Conservation (phyloP, 2,888 invertebrate genomes). For the Lymantria monacha region DNA sequence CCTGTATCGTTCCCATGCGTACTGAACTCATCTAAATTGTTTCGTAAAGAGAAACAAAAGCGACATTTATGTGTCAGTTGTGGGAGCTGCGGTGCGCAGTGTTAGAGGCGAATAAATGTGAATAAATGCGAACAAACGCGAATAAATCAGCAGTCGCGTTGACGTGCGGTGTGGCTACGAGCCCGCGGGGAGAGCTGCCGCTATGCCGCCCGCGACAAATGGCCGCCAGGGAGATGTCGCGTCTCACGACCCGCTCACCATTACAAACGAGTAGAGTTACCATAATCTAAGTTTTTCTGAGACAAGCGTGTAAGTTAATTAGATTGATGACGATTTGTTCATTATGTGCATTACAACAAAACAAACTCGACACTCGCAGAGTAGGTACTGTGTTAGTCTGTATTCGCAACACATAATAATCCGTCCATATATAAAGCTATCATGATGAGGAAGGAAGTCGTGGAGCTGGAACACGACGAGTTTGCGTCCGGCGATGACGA, state of each 20-base stretch:
- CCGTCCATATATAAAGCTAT: no score
- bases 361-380: no score
- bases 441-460: no score
- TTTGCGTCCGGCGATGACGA: no score
- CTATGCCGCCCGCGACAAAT: conserved; percentile 60
- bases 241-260: conserved; percentile 29
- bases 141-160: conserved; percentile 67
- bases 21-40: conserved; percentile 52
- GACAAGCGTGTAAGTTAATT: no score
- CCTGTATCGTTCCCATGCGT: conserved; percentile 26
- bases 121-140: conserved; percentile 27
- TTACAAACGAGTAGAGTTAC: conserved; percentile 27
- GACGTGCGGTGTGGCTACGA: conserved; percentile 64
- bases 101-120: conserved; percentile 33
- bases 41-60: conserved; percentile 74
- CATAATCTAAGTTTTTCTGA: conserved; percentile 10
- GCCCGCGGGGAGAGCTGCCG: conserved; percentile 53
- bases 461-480: no score
- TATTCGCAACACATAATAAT: no score
- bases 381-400: no score
- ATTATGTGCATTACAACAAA: no score
- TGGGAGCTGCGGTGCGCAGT: conserved; percentile 42
- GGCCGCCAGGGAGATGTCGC: conserved; percentile 58
- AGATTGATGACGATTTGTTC: no score
- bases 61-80: conserved; percentile 79